These are phyloP conservation scores for Desmophyllum pertusum DNA, from an alignment of 92 coral and sea anemone species.

Conservation along the genomic window DNA sequence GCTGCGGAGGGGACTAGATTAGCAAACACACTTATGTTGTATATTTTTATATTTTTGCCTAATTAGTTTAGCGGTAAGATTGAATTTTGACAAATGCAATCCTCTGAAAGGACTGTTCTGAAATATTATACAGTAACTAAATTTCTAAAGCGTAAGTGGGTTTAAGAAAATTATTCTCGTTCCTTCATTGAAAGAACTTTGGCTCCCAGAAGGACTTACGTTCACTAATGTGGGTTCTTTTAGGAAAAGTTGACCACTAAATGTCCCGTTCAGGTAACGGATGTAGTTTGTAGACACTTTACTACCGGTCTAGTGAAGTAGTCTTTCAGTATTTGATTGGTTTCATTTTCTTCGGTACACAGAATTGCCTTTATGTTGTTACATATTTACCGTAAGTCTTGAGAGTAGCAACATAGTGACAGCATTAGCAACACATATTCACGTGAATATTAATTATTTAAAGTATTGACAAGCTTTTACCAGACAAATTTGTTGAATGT, in stretches of 20 bases:
- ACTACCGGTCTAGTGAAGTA: not conserved
- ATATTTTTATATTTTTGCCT: not conserved
- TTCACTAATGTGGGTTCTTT: not conserved
- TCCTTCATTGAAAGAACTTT: not conserved
- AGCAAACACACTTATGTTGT: not conserved
- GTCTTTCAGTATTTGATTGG: not conserved
- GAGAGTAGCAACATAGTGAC: not conserved
- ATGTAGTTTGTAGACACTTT: not conserved
- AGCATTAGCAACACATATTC: not conserved
- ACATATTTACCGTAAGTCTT: too few relatives aligned
- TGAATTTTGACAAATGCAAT: not conserved
- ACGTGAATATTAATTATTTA: not conserved
- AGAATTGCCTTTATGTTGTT: too few relatives aligned
- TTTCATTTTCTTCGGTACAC: too few relatives aligned
- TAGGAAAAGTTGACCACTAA: not conserved
- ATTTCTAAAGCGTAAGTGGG: too few relatives aligned
- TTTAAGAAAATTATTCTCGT: not conserved
- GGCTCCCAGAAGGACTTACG: not conserved
- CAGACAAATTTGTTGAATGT: too few relatives aligned
- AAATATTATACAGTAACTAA: not conserved
- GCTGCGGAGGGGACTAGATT: too few relatives aligned
- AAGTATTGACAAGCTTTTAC: not conserved
- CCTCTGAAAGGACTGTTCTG: not conserved
- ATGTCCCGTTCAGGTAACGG: conserved; percentile 9
- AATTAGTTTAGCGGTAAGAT: not conserved